Evolutionary conservation across 53 echinoderm and acorn worm species (phyloP), one percentile per base, ranked within the genome.

Genomic region (Henricia sp.): DNA sequence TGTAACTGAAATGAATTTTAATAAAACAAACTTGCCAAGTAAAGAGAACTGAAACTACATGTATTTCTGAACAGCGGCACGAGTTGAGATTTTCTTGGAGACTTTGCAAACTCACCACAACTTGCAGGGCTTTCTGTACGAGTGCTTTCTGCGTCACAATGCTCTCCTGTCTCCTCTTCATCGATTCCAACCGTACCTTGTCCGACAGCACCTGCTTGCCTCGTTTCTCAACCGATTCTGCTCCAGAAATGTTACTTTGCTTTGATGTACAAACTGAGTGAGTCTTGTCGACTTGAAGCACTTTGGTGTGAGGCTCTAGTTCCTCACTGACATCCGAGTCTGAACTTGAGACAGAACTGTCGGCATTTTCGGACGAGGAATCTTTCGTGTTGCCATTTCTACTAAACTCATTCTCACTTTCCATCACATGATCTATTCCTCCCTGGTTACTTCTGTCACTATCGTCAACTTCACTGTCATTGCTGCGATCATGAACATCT

Each of bases 61-160:
- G n/a, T n/a, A n/a, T n/a, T n/a, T n/a, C n/a, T n/a, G n/a, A n/a
- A n/a, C n/a, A n/a, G n/a, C n/a, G n/a, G n/a, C n/a, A n/a, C n/a
- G n/a, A n/a, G n/a, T n/a, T n/a, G n/a, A n/a, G n/a, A n/a, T n/a
- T n/a, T n/a, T n/a, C n/a, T n/a, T n/a, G n/a, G n/a, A n/a, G n/a
- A n/a, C n/a, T n/a, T n/a, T 21, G 17, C 30, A 3, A 1, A 84
- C 89, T 93, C 65, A 96, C 96, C 96, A 96, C 87, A 82, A 85
- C 57, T 37, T 91, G 72, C 21, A 96, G 71, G 36, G 96, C 96
- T 59, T 62, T 83, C 41, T 90, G 86, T 20, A 96, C 89, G 26
- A 84, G 89, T 20, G 44, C 68, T 52, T 91, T 70, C 46, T 89
- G 89, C 20, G 89, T 84, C 5, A 86, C n/a, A 24, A 93, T 19